A percentile compares a stretch with the other conserved stretches of the same genome.
Evolutionary conservation across 1,140 invertebrate genomes (phyloP).

Genomic region (Penaeus chinensis): DNA sequence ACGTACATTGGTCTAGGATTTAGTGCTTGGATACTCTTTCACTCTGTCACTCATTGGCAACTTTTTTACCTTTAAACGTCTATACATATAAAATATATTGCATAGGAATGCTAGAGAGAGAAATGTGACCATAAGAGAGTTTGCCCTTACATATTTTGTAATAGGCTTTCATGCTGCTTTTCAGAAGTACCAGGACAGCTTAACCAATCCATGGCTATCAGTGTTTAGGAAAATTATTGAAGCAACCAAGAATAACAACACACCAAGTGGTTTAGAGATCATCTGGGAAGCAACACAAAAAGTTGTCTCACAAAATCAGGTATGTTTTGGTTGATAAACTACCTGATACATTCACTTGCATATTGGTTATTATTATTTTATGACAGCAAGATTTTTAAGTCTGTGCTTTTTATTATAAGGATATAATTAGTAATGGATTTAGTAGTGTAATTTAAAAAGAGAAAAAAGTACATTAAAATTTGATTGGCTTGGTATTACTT

Average conservation of each 20-base stretch:
- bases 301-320: constrained; percentile 21
- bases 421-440: background rate
- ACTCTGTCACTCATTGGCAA: no score
- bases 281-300: constrained; percentile 35
- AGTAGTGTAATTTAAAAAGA: no score
- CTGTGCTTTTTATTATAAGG: background rate
- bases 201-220: constrained; percentile 37
- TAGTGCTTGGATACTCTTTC: no score
- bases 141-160: background rate
- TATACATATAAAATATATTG: no score
- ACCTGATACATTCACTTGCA: background rate
- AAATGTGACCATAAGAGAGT: background rate
- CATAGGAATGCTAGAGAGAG: no score
- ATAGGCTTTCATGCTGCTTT: background rate
- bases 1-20: no score
- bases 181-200: constrained; percentile 24
- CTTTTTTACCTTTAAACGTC: no score
- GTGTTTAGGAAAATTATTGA: constrained; percentile 31
- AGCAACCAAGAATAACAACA: constrained; percentile 4
- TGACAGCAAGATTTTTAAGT: background rate
- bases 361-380: background rate
- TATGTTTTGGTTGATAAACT: background rate
- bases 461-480: no score
- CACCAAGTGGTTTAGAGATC: constrained; percentile 19
- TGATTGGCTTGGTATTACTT: background rate